Conservation (phyloP, 2,888 invertebrate species). For the Psylliodes chrysocephalus region DNA sequence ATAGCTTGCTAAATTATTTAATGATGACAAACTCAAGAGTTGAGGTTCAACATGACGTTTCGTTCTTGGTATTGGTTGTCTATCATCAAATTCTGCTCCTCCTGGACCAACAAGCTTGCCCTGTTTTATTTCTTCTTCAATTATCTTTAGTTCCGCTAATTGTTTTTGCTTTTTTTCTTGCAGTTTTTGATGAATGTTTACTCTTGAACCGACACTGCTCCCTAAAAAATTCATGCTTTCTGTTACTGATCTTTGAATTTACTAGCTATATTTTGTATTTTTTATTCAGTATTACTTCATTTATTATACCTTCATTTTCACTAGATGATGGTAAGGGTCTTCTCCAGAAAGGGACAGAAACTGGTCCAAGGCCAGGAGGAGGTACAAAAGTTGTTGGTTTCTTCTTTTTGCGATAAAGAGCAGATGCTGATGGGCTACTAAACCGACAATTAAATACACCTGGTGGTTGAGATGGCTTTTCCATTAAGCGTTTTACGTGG, state of each 20-base stretch:
- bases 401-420: slow-evolving; percentile 78
- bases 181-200: slow-evolving; percentile 87
- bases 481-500: slow-evolving; percentile 75
- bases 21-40: slow-evolving; percentile 66
- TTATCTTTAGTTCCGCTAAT: slow-evolving; percentile 81
- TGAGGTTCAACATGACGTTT: slow-evolving; percentile 73
- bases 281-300: no score
- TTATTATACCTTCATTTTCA: slow-evolving; percentile 75
- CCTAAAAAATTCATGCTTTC: slow-evolving; percentile 9
- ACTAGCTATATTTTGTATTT: slow-evolving; percentile 1
- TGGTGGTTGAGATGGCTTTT: slow-evolving; percentile 66
- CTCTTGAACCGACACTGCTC: slow-evolving; percentile 76
- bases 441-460: slow-evolving; percentile 93
- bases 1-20: slow-evolving; percentile 62
- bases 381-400: slow-evolving; percentile 91
- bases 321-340: slow-evolving; percentile 77
- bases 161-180: slow-evolving; percentile 91
- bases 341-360: slow-evolving; percentile 78
- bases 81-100: slow-evolving; percentile 66
- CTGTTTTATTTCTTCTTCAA: slow-evolving; percentile 86
- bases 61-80: slow-evolving; percentile 76
- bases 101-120: slow-evolving; percentile 71
- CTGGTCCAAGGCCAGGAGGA: slow-evolving; percentile 65
- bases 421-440: slow-evolving; percentile 71
- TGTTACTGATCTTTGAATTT: no score